Evolutionary conservation across 2,113 vertebrate species (phyloP), one percentile per base, ranked within the genome.

Genomic region (Lagopus leucura): DNA sequence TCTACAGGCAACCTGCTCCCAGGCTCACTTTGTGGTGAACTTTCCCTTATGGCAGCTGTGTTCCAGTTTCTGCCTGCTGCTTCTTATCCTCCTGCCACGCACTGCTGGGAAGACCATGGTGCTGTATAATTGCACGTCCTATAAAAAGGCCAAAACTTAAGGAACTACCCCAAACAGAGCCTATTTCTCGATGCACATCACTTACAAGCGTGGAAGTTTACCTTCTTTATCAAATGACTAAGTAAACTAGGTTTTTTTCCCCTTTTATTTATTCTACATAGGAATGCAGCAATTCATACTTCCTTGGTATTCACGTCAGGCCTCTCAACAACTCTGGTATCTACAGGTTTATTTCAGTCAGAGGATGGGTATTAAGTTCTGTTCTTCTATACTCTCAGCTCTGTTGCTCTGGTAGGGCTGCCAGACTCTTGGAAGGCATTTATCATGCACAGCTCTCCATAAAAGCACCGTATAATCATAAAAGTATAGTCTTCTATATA

Each of bases 11-110:
- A 7, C 10, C 7, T 48, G 65, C 16, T 47, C 43, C 32, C 14
- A 32, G 50, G 38, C 40, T 71, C 1, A 0, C 27, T 42, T 74
- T 36, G 57, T 0, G 0, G 14, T n/a, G 34, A 63, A 36, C 4
- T 4, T 70, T 55, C 43, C 60, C 69, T 63, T 12, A 52, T 21
- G 25, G 18, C 60, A 40, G 11, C 70, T 25, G 21, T 25, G 27
- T 30, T 76, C 40, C 57, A 50, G 3, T 25, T 61, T 27, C 38
- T 11, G 12, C 28, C 57, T 2, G 0, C 2, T 75, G 78, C 57
- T 19, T 70, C 36, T 45, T 25, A 10, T 8, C 5, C 52, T 84
- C 60, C 7, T 5, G 10, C 45, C 57, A 6, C 0, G 0, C 22
- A 18, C 28, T 21, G 36, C 0, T 4, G 6, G 28, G 60, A 67